These are phyloP conservation scores for Tyria jacobaeae DNA, from an alignment of 2,888 invertebrate genomes.

Conservation along the genomic window DNA sequence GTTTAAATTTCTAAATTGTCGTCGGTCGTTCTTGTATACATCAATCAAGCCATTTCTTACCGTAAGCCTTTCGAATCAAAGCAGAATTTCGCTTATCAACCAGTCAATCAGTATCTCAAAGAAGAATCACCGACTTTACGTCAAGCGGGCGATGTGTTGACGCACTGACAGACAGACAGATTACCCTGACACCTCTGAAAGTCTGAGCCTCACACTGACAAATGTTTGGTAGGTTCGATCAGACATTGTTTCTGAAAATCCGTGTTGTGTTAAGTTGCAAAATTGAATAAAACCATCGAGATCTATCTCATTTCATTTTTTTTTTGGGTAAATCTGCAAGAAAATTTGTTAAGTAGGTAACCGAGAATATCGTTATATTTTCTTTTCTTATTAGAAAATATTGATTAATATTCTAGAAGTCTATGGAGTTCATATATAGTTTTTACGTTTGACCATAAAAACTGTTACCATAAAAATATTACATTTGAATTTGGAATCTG, in stretches of 20 bases:
- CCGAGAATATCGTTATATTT: conserved; percentile 15
- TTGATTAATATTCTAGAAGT: background rate
- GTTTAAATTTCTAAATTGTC: conserved; percentile 59
- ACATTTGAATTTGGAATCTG: too few species aligned
- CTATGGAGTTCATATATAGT: too few species aligned
- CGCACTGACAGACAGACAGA: conserved; percentile 77
- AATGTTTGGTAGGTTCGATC: conserved; percentile 63
- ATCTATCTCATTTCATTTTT: conserved; percentile 44
- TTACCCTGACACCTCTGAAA: too few species aligned
- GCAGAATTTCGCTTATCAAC: conserved; percentile 74
- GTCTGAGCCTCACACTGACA: conserved; percentile 70
- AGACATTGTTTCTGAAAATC: conserved; percentile 42
- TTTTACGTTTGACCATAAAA: background rate
- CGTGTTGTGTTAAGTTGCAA: conserved; percentile 49
- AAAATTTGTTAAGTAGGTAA: conserved; percentile 27
- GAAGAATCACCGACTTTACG: conserved; percentile 73
- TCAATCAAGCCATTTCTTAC: conserved; percentile 69
- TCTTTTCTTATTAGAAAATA: background rate
- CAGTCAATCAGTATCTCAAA: conserved; percentile 76
- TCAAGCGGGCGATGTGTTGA: conserved; percentile 67
- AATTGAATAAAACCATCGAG: conserved; percentile 34
- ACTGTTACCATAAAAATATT: too few species aligned
- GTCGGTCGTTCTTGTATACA: conserved; percentile 49
- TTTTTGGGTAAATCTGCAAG: conserved; percentile 35
- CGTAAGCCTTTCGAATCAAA: conserved; percentile 65